phyloP scores from a whole-genome alignment of 2,113 vertebrate species.

The Ranitomeya imitator region DNA sequence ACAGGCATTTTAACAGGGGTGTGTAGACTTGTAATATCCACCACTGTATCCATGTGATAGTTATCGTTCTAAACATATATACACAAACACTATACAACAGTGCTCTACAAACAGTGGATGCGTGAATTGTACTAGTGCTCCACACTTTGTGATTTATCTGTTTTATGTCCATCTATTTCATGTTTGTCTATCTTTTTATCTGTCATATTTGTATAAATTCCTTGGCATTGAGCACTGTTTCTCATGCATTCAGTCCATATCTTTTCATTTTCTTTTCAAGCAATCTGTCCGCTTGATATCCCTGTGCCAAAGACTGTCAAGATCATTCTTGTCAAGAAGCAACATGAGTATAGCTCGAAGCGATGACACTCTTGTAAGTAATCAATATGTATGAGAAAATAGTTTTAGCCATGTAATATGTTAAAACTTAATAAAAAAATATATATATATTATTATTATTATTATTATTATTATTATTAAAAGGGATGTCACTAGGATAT shows the following conservation, averaged over 20 bases:
- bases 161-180: not conserved
- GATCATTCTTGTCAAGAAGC: constrained; percentile 97
- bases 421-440: not conserved
- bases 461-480: too few relatives aligned
- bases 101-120: too few relatives aligned
- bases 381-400: not conserved
- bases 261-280: constrained; percentile 66
- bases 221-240: not conserved
- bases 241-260: not conserved
- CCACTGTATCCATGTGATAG: too few relatives aligned
- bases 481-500: too few relatives aligned
- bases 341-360: constrained; percentile 95
- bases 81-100: too few relatives aligned
- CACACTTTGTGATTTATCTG: too few relatives aligned
- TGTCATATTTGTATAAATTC: not conserved
- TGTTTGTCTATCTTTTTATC: not conserved
- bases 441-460: too few relatives aligned
- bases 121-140: too few relatives aligned
- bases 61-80: too few relatives aligned
- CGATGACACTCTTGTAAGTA: constrained; percentile 95
- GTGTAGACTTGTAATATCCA: too few relatives aligned
- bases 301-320: constrained; percentile 96
- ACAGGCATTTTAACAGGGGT: too few relatives aligned
- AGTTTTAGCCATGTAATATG: not conserved
- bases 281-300: constrained; percentile 99